phyloP scores from a whole-genome alignment of 2,113 vertebrate genomes.

The Fregetta grallaria region DNA sequence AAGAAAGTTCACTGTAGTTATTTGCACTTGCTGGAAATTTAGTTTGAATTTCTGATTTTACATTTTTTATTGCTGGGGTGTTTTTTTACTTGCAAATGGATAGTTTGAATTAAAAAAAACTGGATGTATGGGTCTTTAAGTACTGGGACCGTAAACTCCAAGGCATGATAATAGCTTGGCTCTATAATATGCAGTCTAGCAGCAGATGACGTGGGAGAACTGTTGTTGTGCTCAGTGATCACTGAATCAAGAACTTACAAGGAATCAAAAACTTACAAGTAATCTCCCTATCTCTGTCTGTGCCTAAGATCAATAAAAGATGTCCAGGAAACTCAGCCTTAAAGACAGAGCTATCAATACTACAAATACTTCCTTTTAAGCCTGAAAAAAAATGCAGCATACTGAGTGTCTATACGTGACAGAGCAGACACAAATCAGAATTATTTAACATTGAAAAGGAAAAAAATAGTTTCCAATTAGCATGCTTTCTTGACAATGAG shows the following conservation, averaged over 20 bases:
- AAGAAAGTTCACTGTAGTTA: neutral
- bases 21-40: neutral
- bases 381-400: neutral
- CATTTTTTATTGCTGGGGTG: neutral
- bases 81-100: neutral
- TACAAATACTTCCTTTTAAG: neutral
- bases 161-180: neutral
- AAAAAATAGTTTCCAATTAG: neutral
- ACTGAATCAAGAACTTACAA: neutral
- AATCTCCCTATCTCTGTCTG: neutral
- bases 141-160: neutral
- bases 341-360: neutral
- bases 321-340: neutral
- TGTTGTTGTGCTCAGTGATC: neutral
- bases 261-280: neutral
- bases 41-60: neutral
- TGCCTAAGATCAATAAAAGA: neutral
- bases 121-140: neutral
- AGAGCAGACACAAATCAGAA: neutral
- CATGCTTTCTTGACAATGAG: neutral
- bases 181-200: neutral
- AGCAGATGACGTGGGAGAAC: neutral
- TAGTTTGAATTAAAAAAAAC: neutral
- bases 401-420: accelerated
- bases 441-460: neutral